Base-by-base conservation (phyloP, 2,888 invertebrate genomes). In the Tenodera sinensis region DNA sequence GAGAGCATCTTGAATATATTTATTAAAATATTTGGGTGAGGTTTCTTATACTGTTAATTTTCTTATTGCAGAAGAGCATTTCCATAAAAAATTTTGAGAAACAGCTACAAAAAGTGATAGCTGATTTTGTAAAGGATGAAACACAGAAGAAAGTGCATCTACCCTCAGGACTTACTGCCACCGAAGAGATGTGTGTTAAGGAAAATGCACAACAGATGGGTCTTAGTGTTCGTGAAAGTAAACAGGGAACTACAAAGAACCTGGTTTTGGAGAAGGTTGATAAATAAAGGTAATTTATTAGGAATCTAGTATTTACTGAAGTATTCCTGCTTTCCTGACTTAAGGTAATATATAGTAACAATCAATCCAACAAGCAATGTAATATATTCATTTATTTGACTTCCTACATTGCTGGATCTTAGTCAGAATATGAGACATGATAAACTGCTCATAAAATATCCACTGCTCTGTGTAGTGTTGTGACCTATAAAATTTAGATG, bases 91-190 rank as follows among this genome's bases (percentile, higher is more conserved):
- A 84, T 1, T 88, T 88, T 82, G 71, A 88, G 30, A 20, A 82
- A 20, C 42, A 47, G 28, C 42, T 71, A 30, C 27, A 28, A 30
- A 15, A 14, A 20, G 84, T 9, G 7, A 8, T 88, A 20, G 28
- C 20, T 81, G 85, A 84, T n/a, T 88, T 85, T 88, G 6, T 42
- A 9, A 71, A 88, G 9, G 82, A 88, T 25, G 30, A 30, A 47
- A 8, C 28, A 28, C 30, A 81, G 34, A 82, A 7, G 30, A 81
- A 85, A 20, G 83, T 85, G 54, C 87, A 82, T 12, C 27, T 54
- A 12, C 90, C 25, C 91, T 4, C 82, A 34, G 82, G 82, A 28
- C 30, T 87, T 3, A 87, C 82, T 82, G 83, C 87, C 8, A 81
- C 81, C 15, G 87, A 87, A 54, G 87, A 87, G 82, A 34, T 87